A percentile compares a stretch with the other conserved stretches of the same genome.
Evolutionary conservation across 2,113 vertebrate genomes (phyloP).

Genomic region (Meriones unguiculatus): DNA sequence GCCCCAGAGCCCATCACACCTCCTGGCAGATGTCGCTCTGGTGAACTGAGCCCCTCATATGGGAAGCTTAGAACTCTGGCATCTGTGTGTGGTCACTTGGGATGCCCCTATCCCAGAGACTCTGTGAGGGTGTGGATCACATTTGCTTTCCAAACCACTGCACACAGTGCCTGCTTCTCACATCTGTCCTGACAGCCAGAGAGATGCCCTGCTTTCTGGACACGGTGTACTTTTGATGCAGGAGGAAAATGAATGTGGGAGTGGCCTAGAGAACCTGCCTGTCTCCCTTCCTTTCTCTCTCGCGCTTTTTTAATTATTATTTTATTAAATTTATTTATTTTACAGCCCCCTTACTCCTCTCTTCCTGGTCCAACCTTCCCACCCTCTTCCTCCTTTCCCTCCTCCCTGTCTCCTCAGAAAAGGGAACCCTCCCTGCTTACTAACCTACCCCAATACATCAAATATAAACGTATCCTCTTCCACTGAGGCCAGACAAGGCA

Average conservation of each 20-base stretch:
- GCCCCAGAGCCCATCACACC: not conserved
- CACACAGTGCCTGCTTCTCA: not conserved
- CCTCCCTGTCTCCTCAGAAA: too few relatives aligned
- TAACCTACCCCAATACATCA: too few relatives aligned
- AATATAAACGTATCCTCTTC: too few relatives aligned
- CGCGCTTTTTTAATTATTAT: too few relatives aligned
- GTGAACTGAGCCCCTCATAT: accelerated
- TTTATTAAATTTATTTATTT: too few relatives aligned
- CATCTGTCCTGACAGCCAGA: not conserved
- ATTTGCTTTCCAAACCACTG: not conserved
- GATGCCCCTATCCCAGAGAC: not conserved
- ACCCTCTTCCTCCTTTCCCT: too few relatives aligned
- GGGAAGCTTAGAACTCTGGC: not conserved
- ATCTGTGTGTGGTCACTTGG: accelerated
- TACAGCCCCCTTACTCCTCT: too few relatives aligned
- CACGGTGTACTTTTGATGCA: not conserved
- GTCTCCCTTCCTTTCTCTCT: not conserved
- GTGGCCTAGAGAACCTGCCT: not conserved
- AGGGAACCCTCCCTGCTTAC: too few relatives aligned
- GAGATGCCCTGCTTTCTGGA: accelerated
- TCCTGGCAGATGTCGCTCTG: too few relatives aligned
- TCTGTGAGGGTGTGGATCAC: not conserved
- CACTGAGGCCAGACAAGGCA: too few relatives aligned
- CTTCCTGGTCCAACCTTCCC: too few relatives aligned
- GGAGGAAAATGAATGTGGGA: not conserved